Conservation (phyloP, 2,888 invertebrate genomes). For the Pachycephus smyrnensis region DNA sequence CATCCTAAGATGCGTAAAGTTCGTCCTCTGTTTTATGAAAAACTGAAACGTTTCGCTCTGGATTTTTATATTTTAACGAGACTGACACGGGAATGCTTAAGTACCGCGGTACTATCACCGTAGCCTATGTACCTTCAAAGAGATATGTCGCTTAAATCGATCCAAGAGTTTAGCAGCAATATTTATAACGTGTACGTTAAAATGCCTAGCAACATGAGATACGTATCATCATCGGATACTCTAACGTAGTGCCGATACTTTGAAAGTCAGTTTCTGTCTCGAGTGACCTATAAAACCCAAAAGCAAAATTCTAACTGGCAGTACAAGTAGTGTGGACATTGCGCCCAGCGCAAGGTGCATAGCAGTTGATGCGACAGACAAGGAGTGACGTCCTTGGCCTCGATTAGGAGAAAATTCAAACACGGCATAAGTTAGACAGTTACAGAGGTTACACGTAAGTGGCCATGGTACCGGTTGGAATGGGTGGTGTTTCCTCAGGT, state of each 20-base stretch:
- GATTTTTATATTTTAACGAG: too few species aligned
- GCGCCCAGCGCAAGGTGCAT: conserved; percentile 64
- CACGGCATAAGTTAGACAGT: conserved; percentile 40
- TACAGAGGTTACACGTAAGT: conserved; percentile 72
- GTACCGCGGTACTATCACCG: not conserved
- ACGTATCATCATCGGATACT: too few species aligned
- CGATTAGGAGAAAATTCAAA: conserved; percentile 23
- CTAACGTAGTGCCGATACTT: not conserved
- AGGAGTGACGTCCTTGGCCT: conserved; percentile 29
- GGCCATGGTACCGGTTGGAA: conserved; percentile 72
- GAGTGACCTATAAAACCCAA: conserved; percentile 53
- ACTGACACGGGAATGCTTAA: not conserved
- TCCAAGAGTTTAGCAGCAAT: not conserved
- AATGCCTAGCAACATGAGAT: too few species aligned
- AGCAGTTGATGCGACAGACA: conserved; percentile 58
- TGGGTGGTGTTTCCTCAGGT: conserved; percentile 67
- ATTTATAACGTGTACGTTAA: not conserved
- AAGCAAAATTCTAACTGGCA: conserved; percentile 61
- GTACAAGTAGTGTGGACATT: conserved; percentile 62
- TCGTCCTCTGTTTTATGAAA: not conserved
- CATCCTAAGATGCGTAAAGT: not conserved
- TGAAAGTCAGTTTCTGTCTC: not conserved
- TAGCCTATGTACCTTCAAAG: not conserved
- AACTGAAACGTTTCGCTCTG: not conserved
- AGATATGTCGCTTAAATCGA: not conserved